Evolutionary conservation across 2,113 vertebrate genomes (phyloP), one percentile per base, ranked within the genome.

Genomic region (Oryctolagus cuniculus): DNA sequence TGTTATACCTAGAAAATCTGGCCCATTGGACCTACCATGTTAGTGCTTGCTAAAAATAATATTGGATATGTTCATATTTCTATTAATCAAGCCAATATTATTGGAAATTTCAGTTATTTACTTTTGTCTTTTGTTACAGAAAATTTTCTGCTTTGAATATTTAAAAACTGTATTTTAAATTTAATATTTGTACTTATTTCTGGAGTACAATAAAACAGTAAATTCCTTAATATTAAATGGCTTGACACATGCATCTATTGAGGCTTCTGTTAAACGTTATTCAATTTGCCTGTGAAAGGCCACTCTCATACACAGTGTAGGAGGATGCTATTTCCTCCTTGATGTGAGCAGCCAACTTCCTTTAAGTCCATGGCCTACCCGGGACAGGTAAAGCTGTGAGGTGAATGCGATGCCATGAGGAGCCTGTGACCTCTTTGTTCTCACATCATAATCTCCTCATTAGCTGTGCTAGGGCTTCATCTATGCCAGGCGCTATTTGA

Each of bases 341-440:
- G 34, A 44, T 70, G 51, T 55, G 70, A 74, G 80, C 86, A 92
- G 3, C 78, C 70, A 51, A 67, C 93, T 97, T 96, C 91, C 88
- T 74, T 83, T 89, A 82, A 49, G 51, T 95, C 77, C 70, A 83
- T 91, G 83, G 49, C 80, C 87, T 86, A 29, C 72, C 89, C 93
- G 73, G 79, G 87, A 87, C 87, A 82, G 34, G 51, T 36, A 75
- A 96, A 73, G 17, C 88, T 64, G 34, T 29, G n/a, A 72, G 74
- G 83, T 95, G 88, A 96, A 86, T 77, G 75, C 38, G 82, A 74
- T 96, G 61, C 0, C 1, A 95, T 87, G 15, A 0, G 36, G 38
- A 93, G 38, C 49, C 89, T 89, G 67, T 63, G 51, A 44, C 75
- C 64, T 95, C 83, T 87, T 78, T 91, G 27, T 92, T 87, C 81